Base-by-base conservation (phyloP, 2,797 vertebrate genomes). In the Enteromius anoplus region DNA sequence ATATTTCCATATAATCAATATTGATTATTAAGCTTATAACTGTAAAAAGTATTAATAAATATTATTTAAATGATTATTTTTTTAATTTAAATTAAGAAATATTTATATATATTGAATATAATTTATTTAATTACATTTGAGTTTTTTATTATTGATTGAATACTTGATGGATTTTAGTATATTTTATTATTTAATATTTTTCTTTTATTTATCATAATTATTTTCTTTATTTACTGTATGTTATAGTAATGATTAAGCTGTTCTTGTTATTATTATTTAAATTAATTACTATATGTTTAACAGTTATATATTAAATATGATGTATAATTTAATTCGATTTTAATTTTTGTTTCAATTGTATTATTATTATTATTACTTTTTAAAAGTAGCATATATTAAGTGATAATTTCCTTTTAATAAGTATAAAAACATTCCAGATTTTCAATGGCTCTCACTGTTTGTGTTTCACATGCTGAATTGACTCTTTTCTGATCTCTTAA, bases 241-340 rank as follows among this genome's bases (percentile, higher is more conserved):
- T 40, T 69, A 65, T 70, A 81, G 49, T 69, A 80, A 83, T 77
- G 80, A 79, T 85, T 65, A 81, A 81, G 49, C 77, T 72, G 0
- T 55, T 55, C 1, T 55, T 55, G 53, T 10, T 55, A n/a, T 55
- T 53, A 53, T 53, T 10, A n/a, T 55, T 55, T 23, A n/a, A 58
- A 23, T 58, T 0, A 58, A 58, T 58, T n/a, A 58, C n/a, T 55
- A 55, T 1, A 23, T 58, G 55, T 58, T 58, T 58, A 3, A 9
- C 10, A 23, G 53, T 58, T 23, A 23, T 58, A 58, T 11, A 23
- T 55, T n/a, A 23, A 58, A 58, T 23, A 23, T 23, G 10, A 11
- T 11, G 53, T 23, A 11, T 58, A 21, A 53, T 55, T n/a, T 55
- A 55, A 53, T 21, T 55, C 3, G 9, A 55, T 9, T 21, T 66